Base-by-base conservation (phyloP, 2,888 invertebrate genomes). In the Lasiommata megera region DNA sequence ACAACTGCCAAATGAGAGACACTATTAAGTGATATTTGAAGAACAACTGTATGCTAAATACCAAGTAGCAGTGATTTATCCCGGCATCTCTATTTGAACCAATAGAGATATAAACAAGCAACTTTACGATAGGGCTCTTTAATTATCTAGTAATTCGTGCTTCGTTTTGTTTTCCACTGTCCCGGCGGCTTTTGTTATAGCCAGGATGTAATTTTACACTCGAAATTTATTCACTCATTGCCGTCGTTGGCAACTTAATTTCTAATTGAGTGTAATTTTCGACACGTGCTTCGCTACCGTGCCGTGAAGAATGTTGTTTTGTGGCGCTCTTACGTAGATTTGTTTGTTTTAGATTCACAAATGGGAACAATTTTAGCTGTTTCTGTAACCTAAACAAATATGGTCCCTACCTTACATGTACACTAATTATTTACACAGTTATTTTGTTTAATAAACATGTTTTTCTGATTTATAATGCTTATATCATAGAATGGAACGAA, bases 91-190 rank as follows among this genome's bases (percentile, higher is more conserved):
- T 23, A 5, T 11, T 11, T 9, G 7, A 34, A 11, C 11, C 11
- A 8, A 28, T 6, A 14, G 7, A 41, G 18, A 6, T 6, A 16
- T 29, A 16, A 29, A 44, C 28, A 9, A 9, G 29, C 0, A 9
- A 11, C 29, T 46, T 31, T 75, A 71, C 67, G 64, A 73, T 69
- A 67, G 71, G 70, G 70, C 67, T 71, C 67, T 71, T 72, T 76
- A 77, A 78, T 76, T 76, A 71, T 69, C 63, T 69, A 65, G 70
- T 75, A 73, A 76, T 76, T 76, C 70, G 64, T 67, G 50, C 61
- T 63, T 62, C 66, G 67, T 72, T 73, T 67, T 66, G 67, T 74
- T 71, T 62, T 65, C 62, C 64, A 52, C 36, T 60, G 50, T 59
- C 64, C 69, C 60, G 54, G 56, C 54, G 52, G 53, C 56, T 60